Percentiles rank a stretch among this genome's conserved stretches.
Conservation (phyloP, 2,888 invertebrate species). For the Bombylius major region DNA sequence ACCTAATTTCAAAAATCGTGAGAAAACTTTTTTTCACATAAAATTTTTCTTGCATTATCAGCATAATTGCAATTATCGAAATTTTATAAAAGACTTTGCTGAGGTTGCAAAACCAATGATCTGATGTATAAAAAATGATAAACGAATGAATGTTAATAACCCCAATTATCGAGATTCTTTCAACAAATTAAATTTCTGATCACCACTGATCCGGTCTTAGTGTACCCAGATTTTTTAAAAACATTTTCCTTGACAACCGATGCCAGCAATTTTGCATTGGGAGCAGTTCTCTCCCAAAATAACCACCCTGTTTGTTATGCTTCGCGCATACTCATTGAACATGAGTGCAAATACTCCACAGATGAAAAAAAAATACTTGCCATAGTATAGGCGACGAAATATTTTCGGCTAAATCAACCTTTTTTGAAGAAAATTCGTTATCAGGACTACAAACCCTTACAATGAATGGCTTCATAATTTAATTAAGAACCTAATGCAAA, state of each 20-base stretch:
- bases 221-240: slow-evolving; percentile 2
- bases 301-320: slow-evolving; percentile 3
- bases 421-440: slow-evolving; percentile 4
- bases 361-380: slow-evolving; percentile 8
- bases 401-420: slow-evolving; percentile 7
- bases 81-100: slow-evolving; percentile 5
- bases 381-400: slow-evolving; percentile 2
- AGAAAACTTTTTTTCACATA: too few relatives aligned
- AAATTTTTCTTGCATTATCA: too few relatives aligned
- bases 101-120: slow-evolving; percentile 2
- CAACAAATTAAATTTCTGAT: not conserved
- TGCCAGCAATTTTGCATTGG: not conserved
- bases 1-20: too few relatives aligned
- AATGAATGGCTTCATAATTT: slow-evolving; percentile 9
- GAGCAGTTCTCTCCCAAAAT: too few relatives aligned
- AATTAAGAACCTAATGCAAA: slow-evolving; percentile 11
- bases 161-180: not conserved
- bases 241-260: not conserved
- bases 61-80: too few relatives aligned
- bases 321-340: slow-evolving; percentile 4
- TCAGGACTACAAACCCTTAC: slow-evolving; percentile 7
- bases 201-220: not conserved
- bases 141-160: slow-evolving; percentile 2
- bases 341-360: slow-evolving; percentile 4
- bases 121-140: slow-evolving; percentile 6